Conservation (phyloP, 2,888 invertebrate genomes). For the Pyrrhosoma nymphula region DNA sequence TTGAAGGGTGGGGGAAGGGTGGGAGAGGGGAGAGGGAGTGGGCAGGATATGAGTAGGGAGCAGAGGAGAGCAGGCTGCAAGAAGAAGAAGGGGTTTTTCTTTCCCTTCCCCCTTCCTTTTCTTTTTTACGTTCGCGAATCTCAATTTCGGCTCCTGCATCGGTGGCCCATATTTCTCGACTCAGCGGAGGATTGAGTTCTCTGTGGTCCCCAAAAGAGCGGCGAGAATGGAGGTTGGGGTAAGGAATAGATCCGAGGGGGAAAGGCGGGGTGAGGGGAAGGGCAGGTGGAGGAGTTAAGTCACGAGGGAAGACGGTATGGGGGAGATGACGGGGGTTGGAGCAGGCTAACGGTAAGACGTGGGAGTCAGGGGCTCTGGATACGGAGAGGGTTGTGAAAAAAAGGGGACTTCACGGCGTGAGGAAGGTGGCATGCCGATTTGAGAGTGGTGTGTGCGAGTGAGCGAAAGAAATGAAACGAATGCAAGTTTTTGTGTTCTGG, state of each 20-base stretch:
- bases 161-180: slow-evolving; percentile 41
- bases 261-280: neutral
- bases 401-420: no score
- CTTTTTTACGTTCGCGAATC: slow-evolving; percentile 8
- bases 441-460: no score
- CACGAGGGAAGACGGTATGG: neutral
- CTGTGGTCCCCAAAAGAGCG: neutral
- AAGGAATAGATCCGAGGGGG: no score
- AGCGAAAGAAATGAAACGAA: neutral
- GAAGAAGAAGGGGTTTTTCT: neutral
- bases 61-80: neutral
- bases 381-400: neutral
- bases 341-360: neutral
- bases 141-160: slow-evolving; percentile 42
- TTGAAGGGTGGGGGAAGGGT: neutral
- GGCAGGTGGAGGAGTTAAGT: neutral
- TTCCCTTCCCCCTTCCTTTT: neutral
- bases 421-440: no score
- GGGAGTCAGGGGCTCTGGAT: no score
- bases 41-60: neutral
- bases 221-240: neutral
- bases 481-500: no score
- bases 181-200: slow-evolving; percentile 37
- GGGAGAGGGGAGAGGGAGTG: neutral
- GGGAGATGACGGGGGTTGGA: neutral